phyloP scores from a whole-genome alignment of 2,797 vertebrate genomes.

The Leucoraja ocellata region DNA sequence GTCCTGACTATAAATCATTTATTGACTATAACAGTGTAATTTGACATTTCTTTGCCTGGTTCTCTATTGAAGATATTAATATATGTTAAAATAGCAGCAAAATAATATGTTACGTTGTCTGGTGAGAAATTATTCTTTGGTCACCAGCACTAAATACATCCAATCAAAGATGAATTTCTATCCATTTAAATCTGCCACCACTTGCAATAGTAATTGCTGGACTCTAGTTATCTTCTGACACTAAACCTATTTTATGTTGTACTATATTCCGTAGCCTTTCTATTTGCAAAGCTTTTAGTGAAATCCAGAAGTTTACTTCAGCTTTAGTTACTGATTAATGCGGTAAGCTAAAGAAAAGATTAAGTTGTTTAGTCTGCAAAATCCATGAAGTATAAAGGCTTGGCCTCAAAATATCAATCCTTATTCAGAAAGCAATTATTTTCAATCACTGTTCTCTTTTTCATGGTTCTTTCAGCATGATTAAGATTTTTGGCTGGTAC shows the following conservation, averaged over 20 bases:
- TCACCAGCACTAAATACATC: no score
- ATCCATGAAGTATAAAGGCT: background rate
- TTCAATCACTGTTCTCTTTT: background rate
- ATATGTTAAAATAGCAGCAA: background rate
- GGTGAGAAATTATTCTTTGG: no score
- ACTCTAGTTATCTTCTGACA: background rate
- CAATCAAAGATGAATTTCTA: no score
- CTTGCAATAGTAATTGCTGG: background rate
- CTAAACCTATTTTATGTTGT: background rate
- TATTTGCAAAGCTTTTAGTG: background rate
- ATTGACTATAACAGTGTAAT: background rate
- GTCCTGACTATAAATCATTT: no score
- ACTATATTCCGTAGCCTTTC: background rate
- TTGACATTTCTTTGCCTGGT: background rate
- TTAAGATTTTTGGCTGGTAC: background rate
- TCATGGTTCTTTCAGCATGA: background rate
- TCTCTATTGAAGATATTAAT: background rate
- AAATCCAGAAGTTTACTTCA: background rate
- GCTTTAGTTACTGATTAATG: background rate
- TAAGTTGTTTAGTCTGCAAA: background rate
- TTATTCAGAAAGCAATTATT: background rate
- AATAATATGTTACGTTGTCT: background rate
- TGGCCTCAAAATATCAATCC: background rate
- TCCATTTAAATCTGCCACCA: background rate
- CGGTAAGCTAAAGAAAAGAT: background rate